Evolutionary conservation across 2,113 vertebrate genomes (phyloP).

Genomic region (Caranx ignobilis): DNA sequence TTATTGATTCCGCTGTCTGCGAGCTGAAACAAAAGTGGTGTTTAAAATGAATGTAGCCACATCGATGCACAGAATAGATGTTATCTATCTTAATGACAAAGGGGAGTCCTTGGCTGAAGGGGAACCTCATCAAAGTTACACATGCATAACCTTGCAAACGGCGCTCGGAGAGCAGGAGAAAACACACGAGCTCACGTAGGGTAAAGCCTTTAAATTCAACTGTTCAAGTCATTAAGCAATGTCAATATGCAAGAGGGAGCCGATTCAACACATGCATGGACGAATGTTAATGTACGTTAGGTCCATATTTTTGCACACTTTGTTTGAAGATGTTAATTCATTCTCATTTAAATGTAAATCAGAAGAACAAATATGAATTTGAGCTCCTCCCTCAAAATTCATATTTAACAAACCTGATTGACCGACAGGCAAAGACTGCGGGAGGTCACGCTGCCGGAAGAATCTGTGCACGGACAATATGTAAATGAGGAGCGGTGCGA

Average conservation of each 20-base stretch:
- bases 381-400: conserved; percentile 5
- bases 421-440: neutral
- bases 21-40: conserved; percentile 75
- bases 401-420: conserved; percentile 18
- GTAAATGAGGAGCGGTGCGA: neutral
- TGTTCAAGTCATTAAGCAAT: conserved; percentile 38
- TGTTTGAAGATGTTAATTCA: conserved; percentile 43
- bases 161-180: conserved; percentile 5
- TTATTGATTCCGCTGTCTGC: conserved; percentile 72
- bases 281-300: conserved; percentile 8
- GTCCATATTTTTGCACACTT: conserved; percentile 13
- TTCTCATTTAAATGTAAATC: conserved; percentile 70
- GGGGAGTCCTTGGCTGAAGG: conserved; percentile 72
- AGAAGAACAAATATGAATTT: conserved; percentile 19
- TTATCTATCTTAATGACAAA: conserved; percentile 78
- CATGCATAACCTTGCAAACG: conserved; percentile 64
- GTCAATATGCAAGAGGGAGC: conserved; percentile 9
- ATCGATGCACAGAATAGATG: conserved; percentile 67
- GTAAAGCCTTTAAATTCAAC: conserved; percentile 54
- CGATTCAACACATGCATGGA: neutral
- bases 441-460: neutral
- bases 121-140: conserved; percentile 74
- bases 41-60: conserved; percentile 69
- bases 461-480: neutral
- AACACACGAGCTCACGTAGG: conserved; percentile 24